A percentile compares a stretch with the other conserved stretches of the same genome.
Evolutionary conservation across 1,140 invertebrate species (phyloP).

Genomic region (Eurosta solidaginis): DNA sequence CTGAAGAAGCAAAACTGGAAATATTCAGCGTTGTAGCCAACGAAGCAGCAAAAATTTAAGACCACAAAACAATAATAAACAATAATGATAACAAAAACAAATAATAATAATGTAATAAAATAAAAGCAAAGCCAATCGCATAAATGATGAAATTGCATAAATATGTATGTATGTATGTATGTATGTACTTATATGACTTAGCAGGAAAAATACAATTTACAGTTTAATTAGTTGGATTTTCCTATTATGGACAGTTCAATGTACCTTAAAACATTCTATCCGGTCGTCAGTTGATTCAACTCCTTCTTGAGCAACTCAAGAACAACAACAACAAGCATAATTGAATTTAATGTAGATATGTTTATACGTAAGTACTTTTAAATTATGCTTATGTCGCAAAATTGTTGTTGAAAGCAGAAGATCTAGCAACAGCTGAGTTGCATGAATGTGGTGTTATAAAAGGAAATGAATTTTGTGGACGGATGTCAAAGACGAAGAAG

Average conservation of each 20-base stretch:
- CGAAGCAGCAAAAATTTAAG: neutral
- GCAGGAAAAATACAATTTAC: constrained; percentile 26
- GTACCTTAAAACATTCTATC: constrained; percentile 16
- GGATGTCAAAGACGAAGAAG: neutral
- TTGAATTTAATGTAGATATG: neutral
- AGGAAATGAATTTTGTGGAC: constrained; percentile 15
- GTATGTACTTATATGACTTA: constrained; percentile 18
- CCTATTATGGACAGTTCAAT: constrained; percentile 15
- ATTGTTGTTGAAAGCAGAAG: neutral
- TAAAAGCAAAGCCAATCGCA: neutral
- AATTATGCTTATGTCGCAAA: neutral
- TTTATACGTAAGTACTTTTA: neutral
- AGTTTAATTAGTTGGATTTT: constrained; percentile 29
- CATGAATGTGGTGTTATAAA: neutral
- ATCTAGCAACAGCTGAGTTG: neutral
- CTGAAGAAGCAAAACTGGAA: neutral
- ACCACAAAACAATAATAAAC: neutral
- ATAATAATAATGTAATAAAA: neutral
- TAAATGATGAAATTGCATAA: constrained; percentile 7
- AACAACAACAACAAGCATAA: neutral
- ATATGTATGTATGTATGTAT: too few species aligned
- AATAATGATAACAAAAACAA: neutral
- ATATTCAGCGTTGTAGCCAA: neutral
- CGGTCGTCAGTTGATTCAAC: neutral
- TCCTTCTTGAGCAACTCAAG: neutral